These are phyloP conservation scores for Triplophysa yarkandensis DNA, from an alignment of 2,797 vertebrate genomes.

Conservation along the genomic window DNA sequence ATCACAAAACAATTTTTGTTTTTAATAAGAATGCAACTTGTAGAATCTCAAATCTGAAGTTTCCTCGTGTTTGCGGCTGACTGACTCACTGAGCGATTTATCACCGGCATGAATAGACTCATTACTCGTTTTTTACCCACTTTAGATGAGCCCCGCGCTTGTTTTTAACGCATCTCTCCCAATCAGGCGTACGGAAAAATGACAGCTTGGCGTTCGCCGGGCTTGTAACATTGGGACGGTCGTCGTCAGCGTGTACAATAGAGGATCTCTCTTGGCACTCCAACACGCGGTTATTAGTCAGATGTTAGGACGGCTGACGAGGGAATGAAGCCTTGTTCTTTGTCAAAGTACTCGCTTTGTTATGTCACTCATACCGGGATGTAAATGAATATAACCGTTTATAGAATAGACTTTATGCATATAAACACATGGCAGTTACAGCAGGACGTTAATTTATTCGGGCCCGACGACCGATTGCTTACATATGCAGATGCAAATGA, in stretches of 20 bases:
- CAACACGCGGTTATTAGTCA: constrained; percentile 52
- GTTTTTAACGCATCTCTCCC: constrained; percentile 75
- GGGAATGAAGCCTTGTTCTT: constrained; percentile 12
- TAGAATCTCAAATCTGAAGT: background rate
- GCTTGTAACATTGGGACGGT: constrained; percentile 61
- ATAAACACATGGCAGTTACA: constrained; percentile 39
- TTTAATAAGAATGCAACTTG: background rate
- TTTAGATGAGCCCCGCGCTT: constrained; percentile 78
- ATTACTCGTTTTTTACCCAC: constrained; percentile 84
- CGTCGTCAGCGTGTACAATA: constrained; percentile 57
- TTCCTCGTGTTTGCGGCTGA: constrained; percentile 16
- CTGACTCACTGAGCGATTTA: constrained; percentile 78
- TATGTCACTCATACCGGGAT: constrained; percentile 41
- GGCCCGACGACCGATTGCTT: background rate
- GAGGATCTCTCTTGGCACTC: constrained; percentile 54
- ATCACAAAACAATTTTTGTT: too few relatives aligned
- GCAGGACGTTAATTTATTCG: constrained; percentile 21
- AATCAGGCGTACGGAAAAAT: constrained; percentile 62
- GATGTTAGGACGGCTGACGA: constrained; percentile 44
- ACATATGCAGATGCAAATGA: constrained; percentile 32
- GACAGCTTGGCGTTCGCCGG: constrained; percentile 65
- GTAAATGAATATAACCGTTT: constrained; percentile 36
- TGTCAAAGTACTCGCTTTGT: constrained; percentile 26
- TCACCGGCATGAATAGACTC: constrained; percentile 78
- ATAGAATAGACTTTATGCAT: constrained; percentile 22